These are phyloP conservation scores for Dorcus hopei DNA, from an alignment of 2,888 invertebrate genomes.

Conservation along the genomic window DNA sequence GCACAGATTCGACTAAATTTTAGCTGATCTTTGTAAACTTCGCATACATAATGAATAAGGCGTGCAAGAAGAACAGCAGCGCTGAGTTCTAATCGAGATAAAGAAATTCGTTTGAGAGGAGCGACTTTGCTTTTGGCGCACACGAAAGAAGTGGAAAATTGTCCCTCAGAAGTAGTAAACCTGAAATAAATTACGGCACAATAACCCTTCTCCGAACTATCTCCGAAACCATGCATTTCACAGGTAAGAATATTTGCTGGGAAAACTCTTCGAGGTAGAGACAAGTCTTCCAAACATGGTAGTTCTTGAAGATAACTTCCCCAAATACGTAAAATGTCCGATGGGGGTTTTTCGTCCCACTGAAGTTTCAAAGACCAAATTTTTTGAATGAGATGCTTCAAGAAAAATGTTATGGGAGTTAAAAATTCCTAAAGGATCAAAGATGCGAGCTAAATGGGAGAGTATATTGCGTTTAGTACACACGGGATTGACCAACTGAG, in stretches of 20 bases:
- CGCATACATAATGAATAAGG: too few species aligned
- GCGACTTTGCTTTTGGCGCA: slow-evolving; percentile 13
- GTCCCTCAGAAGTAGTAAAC: not conserved
- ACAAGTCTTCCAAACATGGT: not conserved
- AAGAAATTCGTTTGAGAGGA: slow-evolving; percentile 8
- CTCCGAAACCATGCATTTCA: slow-evolving; percentile 15
- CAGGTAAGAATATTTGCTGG: not conserved
- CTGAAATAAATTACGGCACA: slow-evolving; percentile 9
- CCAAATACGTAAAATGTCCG: not conserved
- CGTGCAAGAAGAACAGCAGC: slow-evolving; percentile 5
- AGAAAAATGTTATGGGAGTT: not conserved
- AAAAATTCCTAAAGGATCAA: not conserved
- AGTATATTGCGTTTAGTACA: not conserved
- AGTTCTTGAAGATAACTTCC: not conserved
- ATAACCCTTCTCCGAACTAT: slow-evolving; percentile 10
- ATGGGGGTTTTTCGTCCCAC: slow-evolving; percentile 9
- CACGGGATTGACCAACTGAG: not conserved
- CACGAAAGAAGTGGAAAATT: slow-evolving; percentile 2
- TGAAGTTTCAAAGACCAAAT: slow-evolving; percentile 6
- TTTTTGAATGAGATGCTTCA: slow-evolving; percentile 6
- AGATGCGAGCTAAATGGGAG: not conserved
- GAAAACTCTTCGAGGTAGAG: not conserved
- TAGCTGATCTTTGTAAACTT: not conserved
- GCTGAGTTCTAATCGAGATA: slow-evolving; percentile 15
- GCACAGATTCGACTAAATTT: not conserved